Percentiles rank a stretch among this genome's conserved stretches.
phyloP scores from a whole-genome alignment of 2,113 vertebrate genomes.

The Sitta europaea region DNA sequence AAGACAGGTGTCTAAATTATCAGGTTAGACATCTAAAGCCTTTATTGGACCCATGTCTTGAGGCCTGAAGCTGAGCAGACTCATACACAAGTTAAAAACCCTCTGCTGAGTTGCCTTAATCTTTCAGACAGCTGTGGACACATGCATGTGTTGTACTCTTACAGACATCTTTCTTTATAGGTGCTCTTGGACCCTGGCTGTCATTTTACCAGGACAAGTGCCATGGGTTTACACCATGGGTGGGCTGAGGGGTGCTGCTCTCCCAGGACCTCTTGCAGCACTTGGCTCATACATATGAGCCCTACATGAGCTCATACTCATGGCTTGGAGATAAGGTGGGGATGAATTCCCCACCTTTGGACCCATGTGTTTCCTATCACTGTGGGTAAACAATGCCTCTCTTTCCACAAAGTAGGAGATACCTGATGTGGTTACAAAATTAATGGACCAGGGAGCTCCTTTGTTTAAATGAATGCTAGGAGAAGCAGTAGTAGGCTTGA shows the following conservation, averaged over 20 bases:
- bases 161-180: neutral
- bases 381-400: neutral
- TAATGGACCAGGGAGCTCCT: neutral
- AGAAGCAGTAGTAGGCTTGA: neutral
- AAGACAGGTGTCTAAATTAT: neutral
- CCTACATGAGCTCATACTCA: no score
- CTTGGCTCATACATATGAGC: no score
- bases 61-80: neutral
- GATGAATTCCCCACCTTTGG: neutral
- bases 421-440: neutral
- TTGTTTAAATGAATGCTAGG: neutral
- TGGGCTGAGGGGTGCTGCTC: neutral
- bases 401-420: neutral
- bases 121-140: neutral
- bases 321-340: neutral
- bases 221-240: neutral
- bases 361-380: neutral
- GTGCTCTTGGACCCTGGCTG: neutral
- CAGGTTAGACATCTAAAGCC: neutral
- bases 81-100: neutral
- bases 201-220: neutral
- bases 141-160: neutral
- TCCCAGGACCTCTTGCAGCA: neutral
- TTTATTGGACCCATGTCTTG: neutral
- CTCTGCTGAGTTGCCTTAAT: neutral